These are phyloP conservation scores for Petrocephalus sullivani DNA, from an alignment of 2,797 vertebrate species.

Conservation along the genomic window DNA sequence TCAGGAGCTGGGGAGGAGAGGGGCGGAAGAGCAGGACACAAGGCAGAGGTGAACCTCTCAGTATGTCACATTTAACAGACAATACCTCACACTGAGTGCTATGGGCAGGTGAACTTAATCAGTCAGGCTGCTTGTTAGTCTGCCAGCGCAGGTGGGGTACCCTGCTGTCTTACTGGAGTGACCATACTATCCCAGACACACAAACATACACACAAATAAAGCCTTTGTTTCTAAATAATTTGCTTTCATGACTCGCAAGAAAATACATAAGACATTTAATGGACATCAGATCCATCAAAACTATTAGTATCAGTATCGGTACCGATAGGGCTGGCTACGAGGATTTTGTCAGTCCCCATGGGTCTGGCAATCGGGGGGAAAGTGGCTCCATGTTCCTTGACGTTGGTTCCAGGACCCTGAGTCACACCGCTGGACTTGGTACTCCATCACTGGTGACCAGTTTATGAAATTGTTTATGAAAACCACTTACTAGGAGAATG, in stretches of 20 bases:
- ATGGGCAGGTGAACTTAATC: not conserved
- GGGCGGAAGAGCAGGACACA: not conserved
- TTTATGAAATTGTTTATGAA: too few relatives aligned
- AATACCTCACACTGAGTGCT: not conserved
- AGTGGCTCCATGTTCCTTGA: too few relatives aligned
- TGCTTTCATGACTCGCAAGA: not conserved
- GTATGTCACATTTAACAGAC: not conserved
- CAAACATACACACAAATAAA: not conserved
- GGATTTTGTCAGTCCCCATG: too few relatives aligned
- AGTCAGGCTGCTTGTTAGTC: not conserved
- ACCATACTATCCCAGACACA: not conserved
- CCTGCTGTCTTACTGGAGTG: not conserved
- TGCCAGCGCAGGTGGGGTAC: not conserved
- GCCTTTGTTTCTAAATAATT: not conserved
- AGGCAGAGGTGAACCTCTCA: not conserved
- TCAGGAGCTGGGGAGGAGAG: not conserved
- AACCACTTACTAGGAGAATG: too few relatives aligned
- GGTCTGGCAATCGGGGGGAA: too few relatives aligned
- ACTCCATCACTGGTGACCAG: too few relatives aligned
- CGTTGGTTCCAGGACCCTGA: too few relatives aligned
- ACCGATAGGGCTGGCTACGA: too few relatives aligned
- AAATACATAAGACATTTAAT: not conserved
- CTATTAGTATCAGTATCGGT: not conserved
- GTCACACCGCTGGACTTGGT: too few relatives aligned
- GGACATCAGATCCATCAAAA: constrained; percentile 6